Percentiles rank a stretch among this genome's conserved stretches.
Evolutionary conservation across 2,797 vertebrate species (phyloP).

Genomic region (Cottoperca gobio): DNA sequence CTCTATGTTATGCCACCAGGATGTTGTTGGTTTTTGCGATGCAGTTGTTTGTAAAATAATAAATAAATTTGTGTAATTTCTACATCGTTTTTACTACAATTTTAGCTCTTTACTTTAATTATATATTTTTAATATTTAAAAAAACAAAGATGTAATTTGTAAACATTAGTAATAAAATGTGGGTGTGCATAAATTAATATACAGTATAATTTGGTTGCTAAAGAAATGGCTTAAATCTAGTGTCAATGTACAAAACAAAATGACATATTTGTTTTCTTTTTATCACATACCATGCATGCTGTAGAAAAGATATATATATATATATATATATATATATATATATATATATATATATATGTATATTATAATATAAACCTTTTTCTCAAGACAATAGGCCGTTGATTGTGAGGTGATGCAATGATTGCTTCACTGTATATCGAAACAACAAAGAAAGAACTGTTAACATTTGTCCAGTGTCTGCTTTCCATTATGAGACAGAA

Average conservation of each 20-base stretch:
- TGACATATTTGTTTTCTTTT: background rate
- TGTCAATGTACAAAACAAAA: background rate
- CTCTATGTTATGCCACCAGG: conserved; percentile 16
- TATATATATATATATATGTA: background rate
- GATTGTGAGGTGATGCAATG: background rate
- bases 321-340: too few species aligned
- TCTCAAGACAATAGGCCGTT: background rate
- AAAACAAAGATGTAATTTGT: background rate
- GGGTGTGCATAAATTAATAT: background rate
- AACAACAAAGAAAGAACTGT: background rate
- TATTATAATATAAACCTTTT: background rate
- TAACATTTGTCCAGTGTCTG: background rate
- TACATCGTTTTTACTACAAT: background rate
- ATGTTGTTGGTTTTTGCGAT: conserved; percentile 15
- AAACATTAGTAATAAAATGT: background rate
- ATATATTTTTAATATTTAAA: background rate
- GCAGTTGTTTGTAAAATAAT: conserved; percentile 24
- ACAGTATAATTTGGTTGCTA: background rate
- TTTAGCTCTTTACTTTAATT: background rate
- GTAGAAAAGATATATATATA: too few species aligned
- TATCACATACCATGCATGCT: background rate
- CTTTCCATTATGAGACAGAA: background rate
- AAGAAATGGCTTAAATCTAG: background rate
- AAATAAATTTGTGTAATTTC: background rate
- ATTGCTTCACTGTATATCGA: background rate